Evolutionary conservation across 35 echinoderm and acorn worm species (phyloP), one percentile per base, ranked within the genome.

Genomic region (Strongylocentrotus purpuratus): DNA sequence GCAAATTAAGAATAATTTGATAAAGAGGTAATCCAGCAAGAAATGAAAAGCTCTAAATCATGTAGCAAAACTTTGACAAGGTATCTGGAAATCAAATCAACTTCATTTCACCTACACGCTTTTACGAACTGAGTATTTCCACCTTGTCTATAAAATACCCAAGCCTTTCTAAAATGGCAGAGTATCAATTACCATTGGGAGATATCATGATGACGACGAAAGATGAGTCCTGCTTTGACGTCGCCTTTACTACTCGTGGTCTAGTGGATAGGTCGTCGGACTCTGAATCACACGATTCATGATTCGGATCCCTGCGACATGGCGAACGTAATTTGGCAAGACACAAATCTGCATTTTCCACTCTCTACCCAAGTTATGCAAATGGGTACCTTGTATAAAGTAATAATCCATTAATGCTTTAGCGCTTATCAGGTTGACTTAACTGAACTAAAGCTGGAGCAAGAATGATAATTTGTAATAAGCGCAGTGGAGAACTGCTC

Each of bases 1-100:
- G 87, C 87, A 31, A 89, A 89, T 89, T 89, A 89, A 46, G 87
- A 89, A 89, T 89, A 89, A 89, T 89, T 89, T 89, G 87, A 89
- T 89, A 89, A 89, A 18, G 87, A 89, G 87, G 87, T 89, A 89
- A 89, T 89, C 87, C 87, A 89, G 65, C 20, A 78, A 78, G 65
- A 17, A 78, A 78, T n/a, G 5, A 78, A 78, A 78, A 78, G 20
- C 65, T 78, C 65, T n/a, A 78, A 78, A 78, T 28, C 65, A 78
- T 28, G 22, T 78, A 22, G 65, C 28, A 78, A 78, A n/a, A 78
- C 20, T 78, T 18, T 78, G 65, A 78, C 65, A 78, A 78, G 65
- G 20, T 78, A 78, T 78, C 22, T 78, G 7, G 65, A n/a, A 78
- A 78, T 78, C 20, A 78, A 78, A 78, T 78, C 65, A 28, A 22